These are phyloP conservation scores for Epinotia nisella DNA, from an alignment of 2,888 invertebrate genomes.

Conservation along the genomic window DNA sequence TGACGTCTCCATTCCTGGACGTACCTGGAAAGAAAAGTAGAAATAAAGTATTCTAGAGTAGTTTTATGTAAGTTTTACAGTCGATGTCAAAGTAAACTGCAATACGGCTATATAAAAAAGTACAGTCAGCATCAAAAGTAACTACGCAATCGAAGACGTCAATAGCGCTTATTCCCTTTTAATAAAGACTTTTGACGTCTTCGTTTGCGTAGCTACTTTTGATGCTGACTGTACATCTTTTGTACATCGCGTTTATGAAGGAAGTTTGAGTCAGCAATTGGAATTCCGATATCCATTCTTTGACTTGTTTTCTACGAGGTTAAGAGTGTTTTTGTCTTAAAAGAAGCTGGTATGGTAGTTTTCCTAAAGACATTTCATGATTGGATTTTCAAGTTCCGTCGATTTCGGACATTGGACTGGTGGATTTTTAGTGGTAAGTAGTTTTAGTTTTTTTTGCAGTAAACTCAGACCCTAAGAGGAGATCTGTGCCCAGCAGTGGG, in stretches of 20 bases:
- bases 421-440: no score
- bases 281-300: background rate
- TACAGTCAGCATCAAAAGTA: no score
- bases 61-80: background rate
- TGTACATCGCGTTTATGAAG: background rate
- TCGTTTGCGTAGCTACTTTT: no score
- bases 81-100: no score
- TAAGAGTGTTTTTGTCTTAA: background rate
- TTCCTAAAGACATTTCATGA: background rate
- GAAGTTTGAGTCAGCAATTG: constrained; percentile 4
- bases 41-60: background rate
- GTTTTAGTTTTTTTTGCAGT: no score
- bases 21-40: constrained; percentile 33
- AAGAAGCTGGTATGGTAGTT: background rate
- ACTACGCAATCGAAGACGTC: no score
- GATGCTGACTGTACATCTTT: no score
- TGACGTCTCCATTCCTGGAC: constrained; percentile 43
- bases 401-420: background rate
- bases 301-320: background rate
- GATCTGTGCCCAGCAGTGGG: no score
- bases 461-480: no score
- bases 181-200: no score
- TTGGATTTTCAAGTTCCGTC: background rate
- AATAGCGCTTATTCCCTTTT: no score
- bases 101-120: no score